These are phyloP conservation scores for Echinometra lucunter DNA, from an alignment of 53 echinoderm and acorn worm genomes.

Conservation along the genomic window DNA sequence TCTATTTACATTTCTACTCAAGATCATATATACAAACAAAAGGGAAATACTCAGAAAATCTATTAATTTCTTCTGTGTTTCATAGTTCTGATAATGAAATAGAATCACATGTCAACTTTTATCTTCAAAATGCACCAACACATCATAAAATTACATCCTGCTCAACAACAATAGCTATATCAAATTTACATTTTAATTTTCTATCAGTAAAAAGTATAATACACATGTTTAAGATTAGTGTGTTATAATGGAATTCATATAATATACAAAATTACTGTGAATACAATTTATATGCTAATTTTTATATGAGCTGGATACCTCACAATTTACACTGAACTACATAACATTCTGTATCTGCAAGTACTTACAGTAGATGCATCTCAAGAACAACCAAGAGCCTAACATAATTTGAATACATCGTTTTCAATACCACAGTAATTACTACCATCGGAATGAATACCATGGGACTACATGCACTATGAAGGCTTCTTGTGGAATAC, in stretches of 20 bases:
- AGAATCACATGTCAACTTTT: not conserved
- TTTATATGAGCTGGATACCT: not conserved
- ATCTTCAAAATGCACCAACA: not conserved
- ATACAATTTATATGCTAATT: not conserved
- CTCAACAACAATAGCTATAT: not conserved
- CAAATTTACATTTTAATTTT: not conserved
- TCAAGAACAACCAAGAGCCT: too few relatives aligned
- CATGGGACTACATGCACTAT: not conserved
- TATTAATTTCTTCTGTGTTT: not conserved
- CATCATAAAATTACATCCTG: not conserved
- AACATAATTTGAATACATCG: not conserved
- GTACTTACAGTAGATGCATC: not conserved
- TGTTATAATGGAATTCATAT: not conserved
- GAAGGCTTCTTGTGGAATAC: too few relatives aligned
- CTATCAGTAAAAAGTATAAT: not conserved
- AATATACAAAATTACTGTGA: not conserved
- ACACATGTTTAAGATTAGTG: not conserved
- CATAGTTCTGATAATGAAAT: not conserved
- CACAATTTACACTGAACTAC: not conserved
- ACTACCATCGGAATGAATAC: slow-evolving; percentile 8
- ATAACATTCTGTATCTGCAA: not conserved
- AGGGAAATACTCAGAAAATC: not conserved
- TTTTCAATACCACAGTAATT: not conserved
- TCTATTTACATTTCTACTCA: not conserved
- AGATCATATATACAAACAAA: not conserved